Conservation (phyloP, 1,140 invertebrate species). For the Cydia fagiglandana region DNA sequence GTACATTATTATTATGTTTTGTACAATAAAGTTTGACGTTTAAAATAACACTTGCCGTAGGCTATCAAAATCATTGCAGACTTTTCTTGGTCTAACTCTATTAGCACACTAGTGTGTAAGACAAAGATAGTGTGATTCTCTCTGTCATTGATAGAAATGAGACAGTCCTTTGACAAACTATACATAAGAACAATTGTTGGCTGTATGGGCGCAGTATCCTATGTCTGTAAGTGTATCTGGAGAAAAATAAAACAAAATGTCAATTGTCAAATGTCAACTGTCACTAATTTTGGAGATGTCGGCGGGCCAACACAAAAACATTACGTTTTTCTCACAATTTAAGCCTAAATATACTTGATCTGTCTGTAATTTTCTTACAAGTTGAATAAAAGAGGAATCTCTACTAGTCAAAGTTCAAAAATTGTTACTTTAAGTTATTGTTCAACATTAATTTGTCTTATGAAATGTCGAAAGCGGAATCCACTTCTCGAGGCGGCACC, state of each 20-base stretch:
- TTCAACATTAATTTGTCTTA: conserved; percentile 19
- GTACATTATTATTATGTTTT: too few species aligned
- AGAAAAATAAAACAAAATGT: conserved; percentile 6
- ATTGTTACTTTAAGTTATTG: neutral
- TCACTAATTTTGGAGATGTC: neutral
- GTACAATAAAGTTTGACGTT: too few species aligned
- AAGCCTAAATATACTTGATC: neutral
- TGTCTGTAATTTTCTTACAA: neutral
- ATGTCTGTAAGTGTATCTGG: neutral
- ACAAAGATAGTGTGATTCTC: too few species aligned
- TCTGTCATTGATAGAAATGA: too few species aligned
- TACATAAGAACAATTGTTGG: too few species aligned
- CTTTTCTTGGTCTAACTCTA: too few species aligned
- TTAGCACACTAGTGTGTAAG: too few species aligned
- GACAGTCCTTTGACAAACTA: too few species aligned
- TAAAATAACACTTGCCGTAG: too few species aligned
- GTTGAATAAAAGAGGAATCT: neutral
- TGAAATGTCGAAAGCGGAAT: conserved; percentile 63
- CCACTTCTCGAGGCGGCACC: conserved; percentile 44
- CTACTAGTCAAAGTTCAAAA: neutral
- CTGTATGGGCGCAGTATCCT: neutral
- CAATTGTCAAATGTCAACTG: neutral
- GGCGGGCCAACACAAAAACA: conserved; percentile 28
- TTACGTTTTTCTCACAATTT: neutral
- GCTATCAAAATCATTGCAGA: too few species aligned